These are phyloP conservation scores for Damaliscus lunatus DNA, from an alignment of 2,113 vertebrate species.

Conservation along the genomic window DNA sequence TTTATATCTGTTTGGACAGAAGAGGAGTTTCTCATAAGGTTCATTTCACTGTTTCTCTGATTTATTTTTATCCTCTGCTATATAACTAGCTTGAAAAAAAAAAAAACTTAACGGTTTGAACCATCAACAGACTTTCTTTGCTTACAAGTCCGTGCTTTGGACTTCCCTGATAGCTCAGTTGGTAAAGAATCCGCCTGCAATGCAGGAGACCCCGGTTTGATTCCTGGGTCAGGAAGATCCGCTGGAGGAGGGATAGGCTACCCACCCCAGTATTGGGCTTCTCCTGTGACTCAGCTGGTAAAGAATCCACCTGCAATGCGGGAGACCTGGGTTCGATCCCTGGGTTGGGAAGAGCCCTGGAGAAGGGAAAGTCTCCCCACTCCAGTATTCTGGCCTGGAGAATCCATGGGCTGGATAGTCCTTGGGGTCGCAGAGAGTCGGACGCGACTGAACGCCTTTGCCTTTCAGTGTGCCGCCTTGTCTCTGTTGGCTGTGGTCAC, in stretches of 20 bases:
- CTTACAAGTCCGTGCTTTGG: not conserved
- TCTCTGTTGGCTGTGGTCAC: not conserved
- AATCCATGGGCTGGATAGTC: rapidly evolving
- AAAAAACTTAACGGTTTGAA: not conserved
- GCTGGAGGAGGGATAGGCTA: not conserved
- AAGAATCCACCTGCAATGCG: not conserved
- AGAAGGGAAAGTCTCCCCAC: rapidly evolving
- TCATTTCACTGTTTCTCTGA: not conserved
- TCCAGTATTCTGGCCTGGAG: not conserved
- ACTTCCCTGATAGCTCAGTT: not conserved
- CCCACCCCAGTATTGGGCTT: not conserved
- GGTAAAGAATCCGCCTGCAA: not conserved
- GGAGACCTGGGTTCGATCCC: not conserved
- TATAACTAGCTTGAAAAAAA: not conserved
- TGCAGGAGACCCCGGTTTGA: rapidly evolving
- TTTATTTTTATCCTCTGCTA: not conserved
- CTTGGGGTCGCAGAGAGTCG: rapidly evolving
- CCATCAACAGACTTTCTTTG: not conserved
- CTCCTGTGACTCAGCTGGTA: not conserved
- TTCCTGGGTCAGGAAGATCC: not conserved
- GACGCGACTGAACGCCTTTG: rapidly evolving
- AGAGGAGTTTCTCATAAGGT: not conserved
- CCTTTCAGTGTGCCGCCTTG: rapidly evolving
- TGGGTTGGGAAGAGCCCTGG: not conserved
- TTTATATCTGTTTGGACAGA: not conserved